A percentile compares a stretch with the other conserved stretches of the same genome.
These are phyloP conservation scores for Elephas maximus DNA, from an alignment of 2,113 vertebrate genomes.

Conservation along the genomic window DNA sequence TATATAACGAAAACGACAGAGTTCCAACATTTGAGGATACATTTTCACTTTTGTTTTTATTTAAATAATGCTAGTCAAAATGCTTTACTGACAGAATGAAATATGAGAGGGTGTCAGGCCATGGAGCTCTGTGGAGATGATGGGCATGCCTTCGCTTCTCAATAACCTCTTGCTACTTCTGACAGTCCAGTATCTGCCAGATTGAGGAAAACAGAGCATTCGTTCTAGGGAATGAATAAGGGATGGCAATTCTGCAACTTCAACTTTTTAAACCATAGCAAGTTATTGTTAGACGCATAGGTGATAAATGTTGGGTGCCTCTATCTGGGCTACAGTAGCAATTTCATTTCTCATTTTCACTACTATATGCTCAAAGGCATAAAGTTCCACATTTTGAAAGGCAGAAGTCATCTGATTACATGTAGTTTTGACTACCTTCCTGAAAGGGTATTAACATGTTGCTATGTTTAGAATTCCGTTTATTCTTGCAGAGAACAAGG, in stretches of 20 bases:
- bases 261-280: conserved; percentile 53
- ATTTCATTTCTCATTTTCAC: not conserved
- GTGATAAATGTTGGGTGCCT: conserved; percentile 35
- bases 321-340: conserved; percentile 67
- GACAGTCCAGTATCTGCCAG: conserved; percentile 40
- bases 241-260: conserved; percentile 56
- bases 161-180: conserved; percentile 13
- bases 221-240: conserved; percentile 29
- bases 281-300: conserved; percentile 48
- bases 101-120: conserved; percentile 25
- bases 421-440: conserved; percentile 34
- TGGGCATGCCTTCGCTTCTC: not conserved
- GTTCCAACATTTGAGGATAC: conserved; percentile 24
- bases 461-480: conserved; percentile 58
- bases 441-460: not conserved
- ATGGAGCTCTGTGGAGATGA: not conserved
- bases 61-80: conserved; percentile 63
- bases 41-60: conserved; percentile 58
- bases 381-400: conserved; percentile 57
- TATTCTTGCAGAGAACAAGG: conserved; percentile 34
- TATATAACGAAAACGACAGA: not conserved
- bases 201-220: conserved; percentile 4
- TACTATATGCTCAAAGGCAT: conserved; percentile 63
- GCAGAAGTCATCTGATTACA: not conserved
- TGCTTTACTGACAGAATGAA: conserved; percentile 42